A percentile compares a stretch with the other conserved stretches of the same genome.
These are phyloP conservation scores for Sebastes variabilis DNA, from an alignment of 2,797 vertebrate species.

Conservation along the genomic window DNA sequence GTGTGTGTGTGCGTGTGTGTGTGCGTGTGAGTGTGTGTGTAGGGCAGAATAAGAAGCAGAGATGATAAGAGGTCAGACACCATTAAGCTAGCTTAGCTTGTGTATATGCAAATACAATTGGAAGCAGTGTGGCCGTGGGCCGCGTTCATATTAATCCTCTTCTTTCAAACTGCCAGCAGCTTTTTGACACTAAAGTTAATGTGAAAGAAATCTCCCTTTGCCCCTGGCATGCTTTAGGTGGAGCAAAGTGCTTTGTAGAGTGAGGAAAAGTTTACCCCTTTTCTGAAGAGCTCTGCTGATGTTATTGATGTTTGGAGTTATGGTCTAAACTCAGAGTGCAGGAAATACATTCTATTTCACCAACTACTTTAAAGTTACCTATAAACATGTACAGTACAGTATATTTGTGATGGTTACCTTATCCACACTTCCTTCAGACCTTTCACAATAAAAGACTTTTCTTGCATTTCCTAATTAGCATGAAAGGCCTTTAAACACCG, in stretches of 20 bases:
- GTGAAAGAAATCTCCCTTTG: background rate
- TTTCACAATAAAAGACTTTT: background rate
- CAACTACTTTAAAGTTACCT: background rate
- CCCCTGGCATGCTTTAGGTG: constrained; percentile 4
- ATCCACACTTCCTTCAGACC: background rate
- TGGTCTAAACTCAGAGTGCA: background rate
- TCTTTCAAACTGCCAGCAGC: constrained; percentile 28
- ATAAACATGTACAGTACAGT: background rate
- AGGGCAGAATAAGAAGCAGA: background rate
- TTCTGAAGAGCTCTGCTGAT: background rate
- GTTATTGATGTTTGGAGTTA: background rate
- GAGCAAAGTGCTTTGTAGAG: background rate
- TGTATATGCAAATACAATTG: constrained; percentile 23
- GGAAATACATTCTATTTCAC: background rate
- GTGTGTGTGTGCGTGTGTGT: background rate
- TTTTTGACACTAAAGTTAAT: background rate
- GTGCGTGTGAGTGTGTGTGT: background rate
- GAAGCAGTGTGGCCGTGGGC: background rate
- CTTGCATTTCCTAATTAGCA: background rate
- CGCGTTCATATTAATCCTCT: constrained; percentile 20
- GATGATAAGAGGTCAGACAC: constrained; percentile 25
- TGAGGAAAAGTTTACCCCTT: background rate
- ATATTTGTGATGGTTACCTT: background rate
- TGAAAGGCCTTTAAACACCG: background rate
- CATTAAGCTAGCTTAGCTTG: constrained; percentile 16